Evolutionary conservation across 2,888 invertebrate genomes (phyloP), one percentile per base, ranked within the genome.

Genomic region (Drosophila formosana): DNA sequence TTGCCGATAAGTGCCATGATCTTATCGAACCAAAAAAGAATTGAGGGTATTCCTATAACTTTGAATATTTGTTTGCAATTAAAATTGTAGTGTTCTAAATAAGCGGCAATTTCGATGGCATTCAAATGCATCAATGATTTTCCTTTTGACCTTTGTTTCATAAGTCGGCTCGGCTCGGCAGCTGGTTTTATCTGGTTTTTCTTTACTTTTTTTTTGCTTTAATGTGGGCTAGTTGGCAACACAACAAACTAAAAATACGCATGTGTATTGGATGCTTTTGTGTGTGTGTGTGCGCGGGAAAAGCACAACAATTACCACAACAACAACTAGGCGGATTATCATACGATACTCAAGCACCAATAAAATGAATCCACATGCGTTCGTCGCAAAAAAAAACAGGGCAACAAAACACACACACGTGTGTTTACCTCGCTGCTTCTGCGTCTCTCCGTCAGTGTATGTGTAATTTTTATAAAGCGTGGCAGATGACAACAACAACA

Each of bases 341-440:
- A 87, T 83, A 79, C 86, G 89, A 90, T 84, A 81, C 75, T 74
- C 72, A 56, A 72, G 82, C 78, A 85, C 90, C 90, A 90, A 91
- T 90, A 90, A 89, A 84, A 90, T 47, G 81, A 80, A 78, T 79
- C 91, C 91, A 90, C 90, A 91, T 82, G 86, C 72, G 68, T 61
- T 65, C 46, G 13, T 49, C 56, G 46, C 61, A 39, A 58, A 69
- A 39, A 58, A 69, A 69, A 68, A 34, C 56, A 66, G 63, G 63
- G 49, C 68, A 75, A 45, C 41, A 28, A 73, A 41, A 11, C 23
- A 30, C 39, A 51, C n/a, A 34, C 13, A 34, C 23, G 46, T 34
- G 39, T 47, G 37, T 41, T 37, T 43, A 32, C 39, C 39, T 34
- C 34, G 9, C 11, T 60, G 23, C n/a, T n/a, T n/a, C 6, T 55